phyloP scores from a whole-genome alignment of 2,888 invertebrate genomes.

The Caenorhabditis sulstoni region DNA sequence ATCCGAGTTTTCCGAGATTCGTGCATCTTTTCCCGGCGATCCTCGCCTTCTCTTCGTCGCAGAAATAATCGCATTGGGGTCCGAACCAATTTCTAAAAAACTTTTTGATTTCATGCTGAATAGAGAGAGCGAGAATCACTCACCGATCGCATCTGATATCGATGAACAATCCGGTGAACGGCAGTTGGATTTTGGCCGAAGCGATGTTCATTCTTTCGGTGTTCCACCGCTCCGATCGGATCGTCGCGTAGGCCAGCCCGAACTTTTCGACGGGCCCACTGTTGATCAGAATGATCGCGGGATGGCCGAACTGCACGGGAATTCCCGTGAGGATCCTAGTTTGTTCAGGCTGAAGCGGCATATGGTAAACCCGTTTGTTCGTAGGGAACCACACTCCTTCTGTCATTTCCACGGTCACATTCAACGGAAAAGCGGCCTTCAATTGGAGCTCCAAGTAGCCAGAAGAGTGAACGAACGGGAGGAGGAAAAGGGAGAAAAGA shows the following conservation, averaged over 20 bases:
- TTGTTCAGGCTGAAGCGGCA: neutral
- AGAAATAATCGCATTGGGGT: constrained; percentile 14
- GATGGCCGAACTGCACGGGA: constrained; percentile 6
- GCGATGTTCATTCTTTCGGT: neutral
- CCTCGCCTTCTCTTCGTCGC: constrained; percentile 22
- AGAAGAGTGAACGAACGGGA: neutral
- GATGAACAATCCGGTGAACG: constrained; percentile 27
- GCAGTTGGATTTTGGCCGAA: neutral
- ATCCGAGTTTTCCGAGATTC: constrained; percentile 25
- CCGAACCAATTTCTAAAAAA: constrained; percentile 38
- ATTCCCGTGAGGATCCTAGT: neutral
- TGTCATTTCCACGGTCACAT: constrained; percentile 8
- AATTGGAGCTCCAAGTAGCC: constrained; percentile 17
- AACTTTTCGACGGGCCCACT: constrained; percentile 11
- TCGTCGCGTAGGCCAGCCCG: neutral
- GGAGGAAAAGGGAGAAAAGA: neutral
- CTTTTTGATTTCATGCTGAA: no score
- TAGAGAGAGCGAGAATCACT: neutral
- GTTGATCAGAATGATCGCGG: constrained; percentile 9
- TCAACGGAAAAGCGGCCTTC: constrained; percentile 10
- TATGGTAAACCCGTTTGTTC: constrained; percentile 1
- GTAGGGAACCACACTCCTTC: constrained; percentile 16
- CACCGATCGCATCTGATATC: constrained; percentile 19
- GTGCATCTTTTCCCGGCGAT: constrained; percentile 21
- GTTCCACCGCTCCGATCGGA: constrained; percentile 13